phyloP scores from a whole-genome alignment of 2,888 invertebrate genomes.

The Ommatoiulus sabulosus region DNA sequence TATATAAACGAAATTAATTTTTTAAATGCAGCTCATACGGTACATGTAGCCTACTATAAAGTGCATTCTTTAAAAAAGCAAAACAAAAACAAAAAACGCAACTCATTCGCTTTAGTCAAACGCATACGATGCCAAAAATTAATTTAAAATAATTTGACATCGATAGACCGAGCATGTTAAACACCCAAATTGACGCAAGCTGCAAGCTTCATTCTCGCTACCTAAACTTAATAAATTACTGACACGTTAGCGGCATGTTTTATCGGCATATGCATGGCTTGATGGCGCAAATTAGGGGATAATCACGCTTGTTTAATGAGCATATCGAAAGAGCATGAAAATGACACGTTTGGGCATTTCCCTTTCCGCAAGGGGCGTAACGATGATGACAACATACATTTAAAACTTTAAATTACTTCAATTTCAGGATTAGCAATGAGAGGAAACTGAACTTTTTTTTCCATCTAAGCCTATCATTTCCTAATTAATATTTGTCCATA shows the following conservation, averaged over 20 bases:
- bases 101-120: too few relatives aligned
- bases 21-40: too few relatives aligned
- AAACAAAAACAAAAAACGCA: too few relatives aligned
- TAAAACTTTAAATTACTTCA: background rate
- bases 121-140: too few relatives aligned
- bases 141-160: too few relatives aligned
- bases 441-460: background rate
- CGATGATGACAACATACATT: background rate
- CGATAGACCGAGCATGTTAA: too few relatives aligned
- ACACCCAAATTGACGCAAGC: too few relatives aligned
- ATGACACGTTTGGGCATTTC: background rate
- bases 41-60: too few relatives aligned
- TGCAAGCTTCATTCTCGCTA: background rate
- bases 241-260: background rate
- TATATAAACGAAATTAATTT: too few relatives aligned
- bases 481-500: conserved; percentile 17
- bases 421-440: background rate
- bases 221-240: background rate
- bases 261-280: background rate
- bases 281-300: background rate
- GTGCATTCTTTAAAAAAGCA: too few relatives aligned
- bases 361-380: background rate
- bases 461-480: background rate
- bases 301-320: background rate
- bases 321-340: background rate